Percentiles rank a stretch among this genome's conserved stretches.
These are phyloP conservation scores for Charina bottae DNA, from an alignment of 2,113 vertebrate species.

Conservation along the genomic window DNA sequence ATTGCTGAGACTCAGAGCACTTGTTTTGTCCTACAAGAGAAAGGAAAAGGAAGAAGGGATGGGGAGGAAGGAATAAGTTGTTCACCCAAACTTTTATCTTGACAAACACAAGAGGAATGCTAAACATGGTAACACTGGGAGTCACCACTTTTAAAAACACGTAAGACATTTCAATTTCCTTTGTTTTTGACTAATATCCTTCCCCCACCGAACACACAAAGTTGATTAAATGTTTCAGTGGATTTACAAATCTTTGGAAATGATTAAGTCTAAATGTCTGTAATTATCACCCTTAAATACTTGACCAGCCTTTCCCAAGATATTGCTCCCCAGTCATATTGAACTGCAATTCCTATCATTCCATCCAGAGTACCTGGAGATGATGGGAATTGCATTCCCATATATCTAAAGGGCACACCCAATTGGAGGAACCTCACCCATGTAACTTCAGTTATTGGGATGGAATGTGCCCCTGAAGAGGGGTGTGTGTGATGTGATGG, in stretches of 20 bases:
- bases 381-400: background rate
- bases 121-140: conserved; percentile 59
- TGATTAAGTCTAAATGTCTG: conserved; percentile 58
- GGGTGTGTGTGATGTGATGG: too few species aligned
- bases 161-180: conserved; percentile 42
- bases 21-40: conserved; percentile 93
- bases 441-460: conserved; percentile 61
- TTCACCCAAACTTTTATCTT: conserved; percentile 58
- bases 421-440: background rate
- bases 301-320: background rate
- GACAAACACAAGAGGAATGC: conserved; percentile 25
- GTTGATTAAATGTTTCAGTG: conserved; percentile 55
- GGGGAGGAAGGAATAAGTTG: conserved; percentile 62
- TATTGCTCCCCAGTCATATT: conserved; percentile 31
- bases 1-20: conserved; percentile 97
- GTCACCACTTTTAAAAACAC: conserved; percentile 60
- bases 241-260: conserved; percentile 47
- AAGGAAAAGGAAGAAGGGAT: conserved; percentile 58
- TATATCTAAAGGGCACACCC: background rate
- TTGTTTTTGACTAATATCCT: conserved; percentile 40
- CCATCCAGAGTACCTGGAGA: background rate
- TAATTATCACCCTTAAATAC: conserved; percentile 45
- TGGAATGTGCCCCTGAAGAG: too few species aligned
- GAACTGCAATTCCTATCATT: background rate
- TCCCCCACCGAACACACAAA: conserved; percentile 46